These are phyloP conservation scores for Drosophila micromelanica DNA, from an alignment of 1,140 invertebrate species.

Conservation along the genomic window DNA sequence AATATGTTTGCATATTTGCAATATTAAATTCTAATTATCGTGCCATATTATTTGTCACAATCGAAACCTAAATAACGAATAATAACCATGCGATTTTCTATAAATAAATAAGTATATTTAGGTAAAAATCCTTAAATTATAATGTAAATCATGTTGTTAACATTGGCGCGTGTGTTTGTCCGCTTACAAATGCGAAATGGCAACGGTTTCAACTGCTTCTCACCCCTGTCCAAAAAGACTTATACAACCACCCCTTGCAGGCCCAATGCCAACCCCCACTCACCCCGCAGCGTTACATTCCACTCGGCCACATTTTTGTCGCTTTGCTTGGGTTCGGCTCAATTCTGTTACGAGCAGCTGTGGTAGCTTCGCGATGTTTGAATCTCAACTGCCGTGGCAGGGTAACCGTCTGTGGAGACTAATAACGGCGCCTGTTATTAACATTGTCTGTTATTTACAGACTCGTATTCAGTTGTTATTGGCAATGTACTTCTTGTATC, in stretches of 20 bases:
- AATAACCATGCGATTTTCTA: neutral
- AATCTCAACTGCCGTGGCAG: conserved; percentile 28
- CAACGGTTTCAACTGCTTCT: conserved; percentile 20
- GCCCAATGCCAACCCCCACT: neutral
- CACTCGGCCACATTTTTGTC: conserved; percentile 65
- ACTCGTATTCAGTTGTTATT: neutral
- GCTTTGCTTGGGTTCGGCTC: conserved; percentile 31
- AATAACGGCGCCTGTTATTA: conserved; percentile 25
- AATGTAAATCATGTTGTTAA: conserved; percentile 33
- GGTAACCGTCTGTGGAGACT: conserved; percentile 34
- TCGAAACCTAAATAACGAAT: neutral
- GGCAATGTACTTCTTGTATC: no score
- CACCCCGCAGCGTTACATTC: conserved; percentile 19
- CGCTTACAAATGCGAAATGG: conserved; percentile 15
- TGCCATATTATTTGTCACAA: neutral
- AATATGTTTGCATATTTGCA: no score
- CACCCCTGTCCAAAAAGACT: conserved; percentile 8
- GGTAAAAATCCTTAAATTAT: neutral
- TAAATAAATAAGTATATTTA: neutral
- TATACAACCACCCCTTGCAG: conserved; percentile 23
- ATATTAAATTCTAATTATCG: neutral
- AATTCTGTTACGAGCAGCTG: neutral
- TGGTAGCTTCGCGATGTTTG: conserved; percentile 55
- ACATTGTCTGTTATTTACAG: conserved; percentile 10
- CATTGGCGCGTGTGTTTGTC: conserved; percentile 25